Base-by-base conservation (phyloP, 2,797 vertebrate species). In the Eulemur mongoz region DNA sequence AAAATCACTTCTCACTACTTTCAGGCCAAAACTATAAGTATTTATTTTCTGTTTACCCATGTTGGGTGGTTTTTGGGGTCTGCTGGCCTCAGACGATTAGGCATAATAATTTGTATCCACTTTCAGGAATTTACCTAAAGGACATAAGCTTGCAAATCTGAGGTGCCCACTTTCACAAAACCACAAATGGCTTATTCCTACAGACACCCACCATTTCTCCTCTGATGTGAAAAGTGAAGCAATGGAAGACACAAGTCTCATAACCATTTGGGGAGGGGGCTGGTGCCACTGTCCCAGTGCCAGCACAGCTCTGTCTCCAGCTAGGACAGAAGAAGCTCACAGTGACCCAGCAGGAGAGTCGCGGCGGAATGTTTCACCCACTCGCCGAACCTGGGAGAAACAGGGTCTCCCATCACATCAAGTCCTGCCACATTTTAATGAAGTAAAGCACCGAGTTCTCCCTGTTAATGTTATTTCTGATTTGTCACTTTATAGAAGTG, bases 1-100 rank as follows among this genome's bases (percentile, higher is more conserved):
- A 81, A 94, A 94, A 91, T 63, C 76, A 92, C 38, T 65, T 84
- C 67, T 81, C 11, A 14, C 48, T 38, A 63, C 54, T 94, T 67
- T 59, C 20, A 40, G 35, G 32, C 40, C 25, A 84, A 79, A 95
- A 61, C 45, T 35, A 35, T 30, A 93, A 95, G 83, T 76, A 83
- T 72, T 89, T 93, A 5, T 80, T 88, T 89, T 87, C 52, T 48
- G n/a, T 72, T 76, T 57, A 30, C 0, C 23, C n/a, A 2, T 10
- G 7, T 95, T 70, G 30, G 18, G 30, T 78, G 43, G 43, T 65
- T 23, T 93, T 48, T 3, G 40, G 72, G 18, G 7, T 78, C 85
- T 83, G 7, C 12, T 72, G 43, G 8, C 17, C 38, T 82, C 35
- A 13, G 67, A 82, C 79, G n/a, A 82, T 14, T 32, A 59, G 72